Base-by-base conservation (phyloP, 1,140 invertebrate species). In the Neoseiulus cucumeris region DNA sequence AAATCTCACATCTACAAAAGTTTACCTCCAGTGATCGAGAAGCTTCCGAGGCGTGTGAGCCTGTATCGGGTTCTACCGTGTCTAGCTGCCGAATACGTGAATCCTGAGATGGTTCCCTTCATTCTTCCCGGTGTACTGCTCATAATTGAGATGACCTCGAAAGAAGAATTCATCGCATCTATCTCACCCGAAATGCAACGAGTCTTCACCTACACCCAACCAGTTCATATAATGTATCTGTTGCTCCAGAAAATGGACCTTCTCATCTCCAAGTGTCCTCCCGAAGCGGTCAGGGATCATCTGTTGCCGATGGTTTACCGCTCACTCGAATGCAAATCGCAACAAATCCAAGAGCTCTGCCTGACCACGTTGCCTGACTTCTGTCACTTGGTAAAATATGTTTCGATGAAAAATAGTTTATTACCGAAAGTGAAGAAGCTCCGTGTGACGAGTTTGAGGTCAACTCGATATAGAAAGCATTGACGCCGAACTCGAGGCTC, bases 241-340 rank as follows among this genome's bases (percentile, higher is more conserved):
- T 86, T 98, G 66, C 85, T 98, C 80, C 89, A 97, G 79, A 89
- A 91, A 74, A 94, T 97, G 85, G 87, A 90, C 73, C 75, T 97
- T 0, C 73, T 98, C 7, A 75, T 98, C 30, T 94, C 91, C 14
- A 72, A 71, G 67, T 68, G 67, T 30, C 87, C 91, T 0, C 81
- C 86, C 1, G 84, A 87, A 65, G 87, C 91, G 70, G 84, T 96
- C 0, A 90, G 89, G 73, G 83, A 82, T 42, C 88, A 96, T 74
- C 86, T 97, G 22, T 76, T 97, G 18, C 93, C 93, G 7, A 84
- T 98, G 81, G 78, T 98, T 51, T 91, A 93, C 72, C 78, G 87
- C 68, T 86, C 91, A 0, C 75, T 98, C 22, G 91, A 93, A 73
- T 85, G 87, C n/a, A 87, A 95, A 74, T 86, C 85, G 64, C 84